These are phyloP conservation scores for Chinchilla lanigera DNA, from an alignment of 2,113 vertebrate species.

Conservation along the genomic window DNA sequence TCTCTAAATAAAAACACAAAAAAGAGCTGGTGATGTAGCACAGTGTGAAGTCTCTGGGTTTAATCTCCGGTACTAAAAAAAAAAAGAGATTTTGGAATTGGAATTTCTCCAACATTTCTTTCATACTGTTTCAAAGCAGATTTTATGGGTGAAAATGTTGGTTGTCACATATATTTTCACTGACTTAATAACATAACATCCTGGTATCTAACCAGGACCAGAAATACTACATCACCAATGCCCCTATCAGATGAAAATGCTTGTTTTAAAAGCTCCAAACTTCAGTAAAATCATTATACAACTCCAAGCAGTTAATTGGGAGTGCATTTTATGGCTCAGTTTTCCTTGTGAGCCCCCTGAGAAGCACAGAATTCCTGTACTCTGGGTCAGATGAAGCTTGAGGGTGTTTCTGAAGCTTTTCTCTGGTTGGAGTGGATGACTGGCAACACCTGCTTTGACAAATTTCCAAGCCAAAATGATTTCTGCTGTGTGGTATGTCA, in stretches of 20 bases:
- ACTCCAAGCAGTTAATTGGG: conserved; percentile 57
- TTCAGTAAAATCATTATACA: background rate
- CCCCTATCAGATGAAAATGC: conserved; percentile 28
- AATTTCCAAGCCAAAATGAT: conserved; percentile 57
- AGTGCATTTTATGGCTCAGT: conserved; percentile 50
- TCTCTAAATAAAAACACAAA: background rate
- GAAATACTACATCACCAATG: background rate
- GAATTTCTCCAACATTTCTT: conserved; percentile 3
- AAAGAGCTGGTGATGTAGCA: background rate
- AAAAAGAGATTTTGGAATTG: background rate
- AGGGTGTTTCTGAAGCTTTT: conserved; percentile 35
- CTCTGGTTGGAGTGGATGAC: conserved; percentile 20
- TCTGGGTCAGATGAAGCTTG: conserved; percentile 31
- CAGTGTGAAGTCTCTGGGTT: background rate
- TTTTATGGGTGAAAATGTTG: conserved; percentile 13
- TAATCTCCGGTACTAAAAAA: background rate
- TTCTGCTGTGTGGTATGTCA: conserved; percentile 51
- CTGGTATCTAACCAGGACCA: conserved; percentile 24
- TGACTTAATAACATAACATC: conserved; percentile 10
- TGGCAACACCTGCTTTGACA: conserved; percentile 67
- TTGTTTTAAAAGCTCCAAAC: conserved; percentile 40
- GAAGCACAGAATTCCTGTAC: conserved; percentile 44
- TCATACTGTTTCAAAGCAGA: conserved; percentile 21
- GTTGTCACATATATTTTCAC: background rate
- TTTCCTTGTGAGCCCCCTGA: conserved; percentile 13